Base-by-base conservation (phyloP, 35 echinoderm and acorn worm genomes). In the Apostichopus californicus region DNA sequence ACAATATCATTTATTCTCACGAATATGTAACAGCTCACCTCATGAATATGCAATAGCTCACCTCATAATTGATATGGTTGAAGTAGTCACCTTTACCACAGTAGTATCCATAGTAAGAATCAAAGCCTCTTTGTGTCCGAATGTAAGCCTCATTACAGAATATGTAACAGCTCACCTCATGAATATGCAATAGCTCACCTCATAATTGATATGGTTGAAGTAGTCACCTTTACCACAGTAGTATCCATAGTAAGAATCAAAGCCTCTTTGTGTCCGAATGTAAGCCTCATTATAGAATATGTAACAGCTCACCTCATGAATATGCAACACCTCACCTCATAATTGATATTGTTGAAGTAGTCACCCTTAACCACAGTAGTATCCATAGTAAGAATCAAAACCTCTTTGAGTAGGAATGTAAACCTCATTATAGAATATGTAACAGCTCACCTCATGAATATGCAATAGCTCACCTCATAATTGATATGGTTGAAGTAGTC, bases 171-270 rank as follows among this genome's bases (percentile, higher is more conserved):
- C 34, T 46, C 34, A 46, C 34, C 34, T 61, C 58, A 61, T 61
- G 12, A 61, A 61, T 61, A 61, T 61, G 58, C 46, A 55, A 58
- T 55, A 46, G 5, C 23, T 83, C 46, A 83, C 71, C 91, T 81
- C 91, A 64, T 61, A 13, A 14, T 80, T 57, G 53, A 84, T 78
- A 86, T 98, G 97, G 2, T 78, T 94, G 55, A 91, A 98, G 72
- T 98, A 98, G 70, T 98, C 97, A 23, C 80, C 91, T 78, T 95
- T 95, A 10, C 97, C 97, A 54, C 56, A 59, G 83, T 98, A 98
- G 87, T 98, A 98, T 24, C 97, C 97, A 92, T 93, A 98, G 81
- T 84, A 90, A 56, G 92, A 91, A 56, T 98, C 97, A 93, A 98
- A 98, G 1, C 97, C 97, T 91, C 97, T 87, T 11, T 79, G 10